Base-by-base conservation (phyloP, 1,140 invertebrate genomes). In the Leptinotarsa defecta region DNA sequence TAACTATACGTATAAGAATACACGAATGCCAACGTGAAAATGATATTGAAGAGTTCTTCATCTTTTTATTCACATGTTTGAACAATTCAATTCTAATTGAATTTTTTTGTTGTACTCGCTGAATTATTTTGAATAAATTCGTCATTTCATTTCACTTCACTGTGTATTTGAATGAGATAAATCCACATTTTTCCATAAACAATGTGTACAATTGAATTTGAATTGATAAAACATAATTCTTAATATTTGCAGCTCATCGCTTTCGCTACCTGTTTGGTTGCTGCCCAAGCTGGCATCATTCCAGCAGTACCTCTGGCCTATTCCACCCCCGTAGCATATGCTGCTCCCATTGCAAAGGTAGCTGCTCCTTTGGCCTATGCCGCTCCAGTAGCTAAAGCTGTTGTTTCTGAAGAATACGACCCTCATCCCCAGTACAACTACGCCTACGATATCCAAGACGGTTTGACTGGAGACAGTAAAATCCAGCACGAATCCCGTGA, bases 381-480 rank as follows among this genome's bases (percentile, higher is more conserved):
- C 6, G 15, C 52, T 2, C 52, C 52, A 57, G 15, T 57, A 57
- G 48, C 43, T 3, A 69, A 73, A 69, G 63, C 52, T 19, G 67
- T 74, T 4, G 71, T 63, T 8, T 71, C 74, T 13, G 89, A 89
- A 49, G 89, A 90, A 8, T 89, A 88, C 76, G 88, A 90, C 80
- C 86, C 87, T 15, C 85, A 88, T 74, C 89, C 88, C 17, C 88
- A 89, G 81, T 89, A 89, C 81, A 86, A 85, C 71, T 90, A 87
- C 81, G 87, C 87, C 24, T 90, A 90, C 81, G 87, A 89, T 70
- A 86, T 91, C 43, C 86, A 89, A 79, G 90, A 91, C 74, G 85
- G 87, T 48, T 86, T 88, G 78, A 91, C 87, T 49, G 89, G 91
- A 8, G 89, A 90, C 78, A 86, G 87, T 78, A 90, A 91, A 83